These are phyloP conservation scores for Lochmaea capreae DNA, from an alignment of 2,888 invertebrate species.

Conservation along the genomic window DNA sequence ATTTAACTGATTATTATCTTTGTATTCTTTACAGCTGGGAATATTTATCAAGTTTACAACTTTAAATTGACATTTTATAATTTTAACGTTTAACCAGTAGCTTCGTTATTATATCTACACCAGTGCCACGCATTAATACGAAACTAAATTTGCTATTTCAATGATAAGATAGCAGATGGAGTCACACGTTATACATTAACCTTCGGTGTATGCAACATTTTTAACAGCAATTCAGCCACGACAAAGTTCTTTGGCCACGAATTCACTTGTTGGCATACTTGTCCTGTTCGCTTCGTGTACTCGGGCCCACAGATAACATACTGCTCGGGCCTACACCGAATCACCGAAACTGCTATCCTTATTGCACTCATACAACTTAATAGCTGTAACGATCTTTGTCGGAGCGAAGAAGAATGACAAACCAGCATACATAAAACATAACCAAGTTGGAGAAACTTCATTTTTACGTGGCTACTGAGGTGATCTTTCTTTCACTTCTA, in stretches of 20 bases:
- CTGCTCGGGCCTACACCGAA: too few relatives aligned
- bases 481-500: constrained; percentile 1
- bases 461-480: constrained; percentile 3
- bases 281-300: neutral
- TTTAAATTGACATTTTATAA: too few relatives aligned
- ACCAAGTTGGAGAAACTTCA: constrained; percentile 1
- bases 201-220: neutral
- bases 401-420: neutral
- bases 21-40: too few relatives aligned
- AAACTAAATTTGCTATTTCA: neutral
- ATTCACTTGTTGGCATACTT: neutral
- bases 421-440: neutral
- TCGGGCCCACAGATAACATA: too few relatives aligned
- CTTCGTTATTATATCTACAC: neutral
- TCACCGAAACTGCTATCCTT: neutral
- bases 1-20: too few relatives aligned
- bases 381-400: neutral
- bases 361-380: neutral
- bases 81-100: too few relatives aligned
- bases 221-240: constrained; percentile 9
- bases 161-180: neutral
- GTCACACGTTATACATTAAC: too few relatives aligned
- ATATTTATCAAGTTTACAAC: too few relatives aligned
- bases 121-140: neutral
- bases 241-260: too few relatives aligned